Percentiles rank a stretch among this genome's conserved stretches.
These are phyloP conservation scores for Euthynnus affinis DNA, from an alignment of 2,797 vertebrate species.

Conservation along the genomic window DNA sequence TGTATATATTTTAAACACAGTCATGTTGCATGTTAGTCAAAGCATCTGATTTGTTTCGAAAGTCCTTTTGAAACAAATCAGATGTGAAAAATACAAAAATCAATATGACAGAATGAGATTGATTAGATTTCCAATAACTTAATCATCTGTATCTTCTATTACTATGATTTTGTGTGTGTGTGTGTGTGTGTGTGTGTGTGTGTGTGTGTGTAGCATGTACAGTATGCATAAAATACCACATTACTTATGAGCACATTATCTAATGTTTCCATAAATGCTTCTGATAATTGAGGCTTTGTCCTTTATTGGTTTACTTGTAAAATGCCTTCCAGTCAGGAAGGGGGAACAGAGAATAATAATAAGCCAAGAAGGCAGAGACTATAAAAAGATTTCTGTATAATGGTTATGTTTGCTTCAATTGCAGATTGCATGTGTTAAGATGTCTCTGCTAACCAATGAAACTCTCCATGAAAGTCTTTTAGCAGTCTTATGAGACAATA, in stretches of 20 bases:
- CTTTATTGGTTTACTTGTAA: conserved; percentile 26
- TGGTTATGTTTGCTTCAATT: too few species aligned
- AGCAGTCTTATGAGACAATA: not conserved
- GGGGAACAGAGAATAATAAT: not conserved
- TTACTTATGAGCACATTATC: not conserved
- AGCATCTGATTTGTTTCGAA: not conserved
- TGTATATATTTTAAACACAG: too few species aligned
- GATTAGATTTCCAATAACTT: conserved; percentile 12
- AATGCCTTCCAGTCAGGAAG: not conserved
- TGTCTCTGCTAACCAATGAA: not conserved
- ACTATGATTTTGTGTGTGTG: not conserved
- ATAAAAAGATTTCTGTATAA: not conserved
- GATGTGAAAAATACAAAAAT: conserved; percentile 36
- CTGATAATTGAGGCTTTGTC: conserved; percentile 14
- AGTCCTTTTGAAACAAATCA: too few species aligned
- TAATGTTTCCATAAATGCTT: not conserved
- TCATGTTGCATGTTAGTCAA: not conserved
- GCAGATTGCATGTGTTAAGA: not conserved
- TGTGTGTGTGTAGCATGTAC: not conserved
- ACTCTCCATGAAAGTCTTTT: not conserved
- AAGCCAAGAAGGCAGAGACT: not conserved
- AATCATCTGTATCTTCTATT: conserved; percentile 17
- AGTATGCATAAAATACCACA: conserved; percentile 8
- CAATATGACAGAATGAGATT: conserved; percentile 18
- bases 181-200: not conserved